These are phyloP conservation scores for Clarias pachynema DNA, from an alignment of 2,797 vertebrate genomes.

Conservation along the genomic window DNA sequence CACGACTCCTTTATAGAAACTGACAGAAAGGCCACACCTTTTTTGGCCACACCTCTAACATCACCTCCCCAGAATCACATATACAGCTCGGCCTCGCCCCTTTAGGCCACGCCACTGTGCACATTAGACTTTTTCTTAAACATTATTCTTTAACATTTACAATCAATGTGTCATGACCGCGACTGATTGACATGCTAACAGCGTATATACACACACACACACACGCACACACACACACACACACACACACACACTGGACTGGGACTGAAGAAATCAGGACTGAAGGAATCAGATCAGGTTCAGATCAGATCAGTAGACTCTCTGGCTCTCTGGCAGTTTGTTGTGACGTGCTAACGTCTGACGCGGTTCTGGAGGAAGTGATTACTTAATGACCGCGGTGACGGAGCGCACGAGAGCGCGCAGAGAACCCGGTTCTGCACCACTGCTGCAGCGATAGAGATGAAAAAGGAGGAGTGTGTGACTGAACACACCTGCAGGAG, in stretches of 20 bases:
- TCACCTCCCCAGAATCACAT: not conserved
- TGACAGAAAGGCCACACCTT: not conserved
- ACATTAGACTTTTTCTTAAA: not conserved
- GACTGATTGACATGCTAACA: not conserved
- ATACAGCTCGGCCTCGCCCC: not conserved
- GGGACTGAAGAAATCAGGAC: not conserved
- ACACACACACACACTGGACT: constrained; percentile 8
- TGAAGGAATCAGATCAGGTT: not conserved
- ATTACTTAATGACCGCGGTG: constrained; percentile 26
- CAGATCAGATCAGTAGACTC: not conserved
- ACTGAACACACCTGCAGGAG: constrained; percentile 29
- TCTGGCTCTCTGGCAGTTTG: constrained; percentile 15
- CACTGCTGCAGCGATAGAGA: constrained; percentile 7
- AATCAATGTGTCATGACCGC: not conserved
- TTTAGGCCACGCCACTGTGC: not conserved
- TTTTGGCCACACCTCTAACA: not conserved
- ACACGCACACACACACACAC: constrained; percentile 1
- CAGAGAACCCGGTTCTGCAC: not conserved
- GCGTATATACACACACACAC: not conserved
- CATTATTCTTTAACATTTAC: not conserved
- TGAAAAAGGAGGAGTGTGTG: constrained; percentile 22
- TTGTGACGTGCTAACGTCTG: constrained; percentile 2
- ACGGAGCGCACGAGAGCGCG: not conserved
- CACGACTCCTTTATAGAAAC: not conserved
- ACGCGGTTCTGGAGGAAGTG: constrained; percentile 32